Percentiles rank a stretch among this genome's conserved stretches.
Conservation (phyloP, 2,113 vertebrate species). For the Marmota flaviventris region DNA sequence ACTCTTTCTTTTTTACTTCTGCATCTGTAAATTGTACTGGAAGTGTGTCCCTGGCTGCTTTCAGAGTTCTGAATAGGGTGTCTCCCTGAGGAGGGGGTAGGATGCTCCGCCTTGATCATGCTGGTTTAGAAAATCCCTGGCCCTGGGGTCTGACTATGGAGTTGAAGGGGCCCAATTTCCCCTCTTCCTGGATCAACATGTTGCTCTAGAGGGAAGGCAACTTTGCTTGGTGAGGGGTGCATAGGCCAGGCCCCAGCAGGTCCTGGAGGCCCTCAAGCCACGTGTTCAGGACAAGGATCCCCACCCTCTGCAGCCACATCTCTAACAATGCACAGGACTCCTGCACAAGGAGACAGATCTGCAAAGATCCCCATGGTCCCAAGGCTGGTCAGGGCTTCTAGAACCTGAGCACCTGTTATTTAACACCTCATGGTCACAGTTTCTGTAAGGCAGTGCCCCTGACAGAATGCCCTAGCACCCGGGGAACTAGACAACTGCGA, state of each 20-base stretch:
- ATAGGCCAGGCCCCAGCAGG: not conserved
- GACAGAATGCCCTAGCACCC: not conserved
- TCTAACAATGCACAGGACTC: not conserved
- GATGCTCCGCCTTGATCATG: not conserved
- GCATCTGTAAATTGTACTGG: not conserved
- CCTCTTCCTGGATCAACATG: conserved; percentile 47
- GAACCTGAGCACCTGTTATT: not conserved
- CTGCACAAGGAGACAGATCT: not conserved
- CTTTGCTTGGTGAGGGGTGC: not conserved
- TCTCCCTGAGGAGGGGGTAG: conserved; percentile 56
- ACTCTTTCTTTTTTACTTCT: not conserved
- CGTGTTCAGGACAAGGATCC: not conserved
- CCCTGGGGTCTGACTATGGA: not conserved
- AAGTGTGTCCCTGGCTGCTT: conserved; percentile 1
- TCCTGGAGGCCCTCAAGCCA: not conserved
- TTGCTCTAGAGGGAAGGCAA: not conserved
- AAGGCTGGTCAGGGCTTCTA: not conserved
- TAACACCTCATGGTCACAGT: not conserved
- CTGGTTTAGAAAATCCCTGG: conserved; percentile 41
- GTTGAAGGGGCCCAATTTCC: not conserved
- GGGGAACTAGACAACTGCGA: not conserved
- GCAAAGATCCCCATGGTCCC: not conserved
- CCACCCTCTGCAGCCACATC: not conserved
- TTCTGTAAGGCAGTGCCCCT: not conserved
- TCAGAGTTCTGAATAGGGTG: conserved; percentile 15